Evolutionary conservation across 2,888 invertebrate genomes (phyloP), one percentile per base, ranked within the genome.

Genomic region (Chrysina gloriosa): DNA sequence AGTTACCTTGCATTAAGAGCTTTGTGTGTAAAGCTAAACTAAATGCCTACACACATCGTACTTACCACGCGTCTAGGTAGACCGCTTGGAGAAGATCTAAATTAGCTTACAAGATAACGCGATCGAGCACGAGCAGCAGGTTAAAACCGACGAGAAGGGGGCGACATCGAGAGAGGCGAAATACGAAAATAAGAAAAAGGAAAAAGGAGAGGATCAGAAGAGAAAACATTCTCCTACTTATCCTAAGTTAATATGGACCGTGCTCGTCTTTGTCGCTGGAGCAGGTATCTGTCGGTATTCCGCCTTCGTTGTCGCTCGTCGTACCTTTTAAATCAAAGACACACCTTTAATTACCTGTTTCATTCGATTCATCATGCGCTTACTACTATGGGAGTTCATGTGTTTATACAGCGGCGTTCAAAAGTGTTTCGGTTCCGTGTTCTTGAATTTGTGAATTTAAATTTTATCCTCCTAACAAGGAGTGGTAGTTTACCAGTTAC

Each of bases 201-300:
- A 42, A 25, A 36, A 27, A 16, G 25, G 19, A 42, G 45, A 61
- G 29, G 42, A 61, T 45, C 42, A 29, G 42, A 39, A 61, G 42
- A 27, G 58, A 61, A 58, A 61, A 61, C 58, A 61, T 42, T 27
- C 58, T 61, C 42, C 58, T 61, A 63, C 63, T 63, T 52, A 50
- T 67, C 67, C 67, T 67, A 67, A 67, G 67, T 67, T 67, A 67
- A 67, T 67, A 67, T 63, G 31, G 29, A 52, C 63, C 63, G 63
- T 42, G 58, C 58, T 61, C 45, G 27, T 61, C 14, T 61, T 52
- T n/a, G 52, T 14, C 52, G 29, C 52, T 29, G 31, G 29, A 29
- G 19, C 31, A 52, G 52, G 52, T 52, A 52, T 31, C 11, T 39
- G 11, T 29, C 23, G 58, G 58, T 61, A 42, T 61, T 27, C 58